phyloP scores from a whole-genome alignment of 2,113 vertebrate species.

The Mirounga angustirostris region DNA sequence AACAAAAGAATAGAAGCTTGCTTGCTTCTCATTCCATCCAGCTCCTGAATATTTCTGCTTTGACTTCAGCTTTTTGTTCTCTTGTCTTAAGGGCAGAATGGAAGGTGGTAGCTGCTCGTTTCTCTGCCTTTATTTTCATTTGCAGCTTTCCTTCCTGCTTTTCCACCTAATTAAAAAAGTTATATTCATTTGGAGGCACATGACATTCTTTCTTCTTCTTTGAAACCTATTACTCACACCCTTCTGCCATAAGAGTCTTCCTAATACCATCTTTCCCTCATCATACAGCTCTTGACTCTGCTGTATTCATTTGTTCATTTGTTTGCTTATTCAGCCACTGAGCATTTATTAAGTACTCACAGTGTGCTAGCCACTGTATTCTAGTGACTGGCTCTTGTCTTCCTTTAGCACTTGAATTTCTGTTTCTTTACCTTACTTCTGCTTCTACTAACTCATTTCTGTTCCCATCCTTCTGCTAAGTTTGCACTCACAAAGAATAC shows the following conservation, averaged over 20 bases:
- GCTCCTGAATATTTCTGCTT: neutral
- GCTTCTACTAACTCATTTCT: neutral
- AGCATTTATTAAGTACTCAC: neutral
- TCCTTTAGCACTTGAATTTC: neutral
- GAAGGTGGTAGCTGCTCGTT: neutral
- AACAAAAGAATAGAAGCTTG: neutral
- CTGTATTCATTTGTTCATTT: neutral
- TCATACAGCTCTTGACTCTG: neutral
- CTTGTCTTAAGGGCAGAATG: neutral
- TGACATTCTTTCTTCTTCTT: neutral
- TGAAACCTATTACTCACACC: neutral
- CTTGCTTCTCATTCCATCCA: neutral
- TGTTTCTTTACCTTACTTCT: constrained; percentile 43
- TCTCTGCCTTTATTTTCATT: constrained; percentile 15
- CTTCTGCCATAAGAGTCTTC: neutral
- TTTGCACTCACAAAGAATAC: neutral
- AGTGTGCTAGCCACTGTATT: neutral
- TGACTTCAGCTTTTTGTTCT: neutral
- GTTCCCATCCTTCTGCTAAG: neutral
- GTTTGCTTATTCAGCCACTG: neutral
- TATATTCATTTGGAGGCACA: neutral
- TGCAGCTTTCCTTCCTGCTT: neutral
- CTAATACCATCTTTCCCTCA: neutral
- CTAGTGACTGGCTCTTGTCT: neutral
- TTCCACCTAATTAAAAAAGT: neutral